These are phyloP conservation scores for Peromyscus leucopus DNA, from an alignment of 2,113 vertebrate genomes.

Conservation along the genomic window DNA sequence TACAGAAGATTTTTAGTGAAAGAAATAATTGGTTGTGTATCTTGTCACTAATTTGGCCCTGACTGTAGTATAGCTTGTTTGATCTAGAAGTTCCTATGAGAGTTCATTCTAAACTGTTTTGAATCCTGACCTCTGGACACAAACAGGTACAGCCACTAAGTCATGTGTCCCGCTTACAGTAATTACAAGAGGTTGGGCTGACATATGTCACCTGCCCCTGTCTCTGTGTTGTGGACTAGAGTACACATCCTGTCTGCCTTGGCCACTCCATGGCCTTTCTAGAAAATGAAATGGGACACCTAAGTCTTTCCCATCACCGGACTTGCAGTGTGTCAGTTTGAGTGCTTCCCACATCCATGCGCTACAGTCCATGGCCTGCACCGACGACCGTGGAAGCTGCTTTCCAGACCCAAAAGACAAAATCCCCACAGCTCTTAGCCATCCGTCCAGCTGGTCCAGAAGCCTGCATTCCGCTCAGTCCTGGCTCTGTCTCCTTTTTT, in stretches of 20 bases:
- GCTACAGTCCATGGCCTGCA: accelerated
- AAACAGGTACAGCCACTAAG: background rate
- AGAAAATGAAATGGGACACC: background rate
- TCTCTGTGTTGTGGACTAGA: background rate
- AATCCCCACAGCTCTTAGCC: background rate
- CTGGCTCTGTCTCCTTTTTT: background rate
- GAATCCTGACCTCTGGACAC: background rate
- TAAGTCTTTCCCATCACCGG: background rate
- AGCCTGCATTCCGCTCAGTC: background rate
- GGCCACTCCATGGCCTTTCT: background rate
- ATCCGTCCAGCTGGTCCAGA: too few relatives aligned
- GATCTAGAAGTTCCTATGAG: background rate
- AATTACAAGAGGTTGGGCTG: background rate
- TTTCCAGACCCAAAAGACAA: background rate
- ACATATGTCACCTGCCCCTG: background rate
- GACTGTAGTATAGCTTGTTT: background rate
- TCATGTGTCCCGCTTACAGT: background rate
- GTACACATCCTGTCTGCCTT: background rate
- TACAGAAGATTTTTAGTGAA: constrained; percentile 2
- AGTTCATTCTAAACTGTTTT: background rate
- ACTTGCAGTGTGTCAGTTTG: background rate
- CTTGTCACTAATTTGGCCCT: background rate
- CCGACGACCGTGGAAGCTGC: background rate
- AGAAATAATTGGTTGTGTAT: background rate
- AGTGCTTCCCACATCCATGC: background rate